Evolutionary conservation across 2,113 vertebrate genomes (phyloP), one percentile per base, ranked within the genome.

Genomic region (Oncorhynchus keta): DNA sequence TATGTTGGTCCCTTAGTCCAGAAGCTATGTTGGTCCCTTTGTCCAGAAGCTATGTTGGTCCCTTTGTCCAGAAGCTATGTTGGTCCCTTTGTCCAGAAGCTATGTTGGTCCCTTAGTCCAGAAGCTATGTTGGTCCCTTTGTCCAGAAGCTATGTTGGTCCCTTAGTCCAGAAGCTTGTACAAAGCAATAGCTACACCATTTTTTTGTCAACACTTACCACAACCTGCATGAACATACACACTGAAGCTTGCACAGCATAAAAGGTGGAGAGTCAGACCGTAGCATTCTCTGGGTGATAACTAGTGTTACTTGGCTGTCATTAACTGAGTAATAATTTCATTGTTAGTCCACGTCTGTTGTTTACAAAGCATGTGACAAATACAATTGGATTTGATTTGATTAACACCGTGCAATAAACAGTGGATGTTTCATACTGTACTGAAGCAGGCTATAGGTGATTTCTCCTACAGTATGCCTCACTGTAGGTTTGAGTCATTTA

Each of bases 141-240:
- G 28, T 28, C 28, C 28, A 0, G 61, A 73, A 16, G n/a, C 18
- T 9, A 28, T 28, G 2, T 28, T 28, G 28, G 28, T 28, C 26
- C 32, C 79, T 51, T 30, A 72, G 73, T 18, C 51, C 26, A 5
- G n/a, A 62, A 16, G n/a, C 18, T 22, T 22, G 8, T 39, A 68
- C 14, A 39, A 68, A 39, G 67, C 5, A 22, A 8, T 26, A 61
- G 68, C 22, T 57, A 24, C 35, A 68, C 66, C 12, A 67, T 70
- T 75, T 78, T 75, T 65, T 65, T 28, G 28, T 77, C 62, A 45
- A 45, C 30, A 35, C 16, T 68, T 55, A 49, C 69, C 74, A 81
- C 24, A 51, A 62, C 79, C 87, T 85, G 81, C 87, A 85, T 85
- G 70, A 72, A 83, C 74, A 79, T 2, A 45, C 75, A 78, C 67